phyloP scores from a whole-genome alignment of 2,113 vertebrate genomes.

The Laticauda laticaudata region DNA sequence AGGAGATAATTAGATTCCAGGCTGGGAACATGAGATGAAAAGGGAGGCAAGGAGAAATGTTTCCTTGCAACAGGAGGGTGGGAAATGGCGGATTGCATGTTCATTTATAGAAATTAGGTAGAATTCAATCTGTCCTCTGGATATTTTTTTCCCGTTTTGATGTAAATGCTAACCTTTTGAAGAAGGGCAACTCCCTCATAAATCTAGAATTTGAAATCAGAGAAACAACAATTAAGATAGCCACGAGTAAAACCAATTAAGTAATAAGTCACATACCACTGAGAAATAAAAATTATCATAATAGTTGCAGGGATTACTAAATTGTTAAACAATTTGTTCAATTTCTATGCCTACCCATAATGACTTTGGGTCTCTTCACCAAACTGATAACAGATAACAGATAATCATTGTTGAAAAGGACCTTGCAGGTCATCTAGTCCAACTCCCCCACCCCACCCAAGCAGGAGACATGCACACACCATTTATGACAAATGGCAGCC shows the following conservation, averaged over 20 bases:
- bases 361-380: not conserved
- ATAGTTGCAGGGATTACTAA: not conserved
- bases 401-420: too few species aligned
- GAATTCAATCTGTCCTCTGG: not conserved
- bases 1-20: not conserved
- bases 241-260: not conserved
- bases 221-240: not conserved
- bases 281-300: not conserved
- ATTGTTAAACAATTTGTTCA: not conserved
- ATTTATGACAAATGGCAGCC: too few species aligned
- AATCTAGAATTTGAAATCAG: not conserved
- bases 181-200: not conserved
- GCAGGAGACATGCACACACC: too few species aligned
- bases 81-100: not conserved
- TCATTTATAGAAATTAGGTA: not conserved
- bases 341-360: not conserved
- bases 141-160: not conserved
- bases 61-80: not conserved
- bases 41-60: not conserved
- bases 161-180: not conserved
- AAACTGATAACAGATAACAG: too few species aligned
- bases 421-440: too few species aligned
- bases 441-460: too few species aligned
- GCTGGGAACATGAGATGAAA: not conserved
- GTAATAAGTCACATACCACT: not conserved